Conservation (phyloP, 2,797 vertebrate species). For the Sebastiscus tertius region DNA sequence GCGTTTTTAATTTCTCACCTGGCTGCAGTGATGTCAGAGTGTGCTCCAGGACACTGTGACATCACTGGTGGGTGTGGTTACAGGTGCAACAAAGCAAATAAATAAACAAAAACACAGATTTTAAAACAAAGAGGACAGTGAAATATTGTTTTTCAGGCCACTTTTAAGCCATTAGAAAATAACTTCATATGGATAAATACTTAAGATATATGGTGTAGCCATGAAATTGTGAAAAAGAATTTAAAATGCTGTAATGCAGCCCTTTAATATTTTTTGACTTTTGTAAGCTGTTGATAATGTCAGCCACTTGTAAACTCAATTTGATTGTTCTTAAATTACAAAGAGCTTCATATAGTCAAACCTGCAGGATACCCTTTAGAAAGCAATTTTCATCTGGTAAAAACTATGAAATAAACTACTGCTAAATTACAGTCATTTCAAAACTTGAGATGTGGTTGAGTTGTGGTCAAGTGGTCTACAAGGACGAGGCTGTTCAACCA, state of each 20-base stretch:
- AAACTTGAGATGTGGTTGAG: background rate
- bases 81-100: background rate
- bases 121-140: background rate
- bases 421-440: background rate
- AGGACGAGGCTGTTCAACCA: constrained; percentile 55
- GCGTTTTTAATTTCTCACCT: background rate
- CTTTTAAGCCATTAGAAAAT: background rate
- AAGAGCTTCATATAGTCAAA: background rate
- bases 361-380: background rate
- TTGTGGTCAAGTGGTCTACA: constrained; percentile 46
- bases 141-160: background rate
- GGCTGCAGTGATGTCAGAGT: background rate
- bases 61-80: background rate
- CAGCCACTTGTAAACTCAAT: background rate
- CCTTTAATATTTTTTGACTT: background rate
- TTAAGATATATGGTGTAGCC: background rate
- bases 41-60: background rate
- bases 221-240: no score
- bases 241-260: background rate
- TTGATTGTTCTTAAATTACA: background rate
- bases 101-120: background rate
- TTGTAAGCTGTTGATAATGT: background rate
- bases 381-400: background rate
- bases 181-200: background rate
- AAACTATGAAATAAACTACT: background rate